Evolutionary conservation across 2,113 vertebrate genomes (phyloP), one percentile per base, ranked within the genome.

Genomic region (Ceyx margarethae): DNA sequence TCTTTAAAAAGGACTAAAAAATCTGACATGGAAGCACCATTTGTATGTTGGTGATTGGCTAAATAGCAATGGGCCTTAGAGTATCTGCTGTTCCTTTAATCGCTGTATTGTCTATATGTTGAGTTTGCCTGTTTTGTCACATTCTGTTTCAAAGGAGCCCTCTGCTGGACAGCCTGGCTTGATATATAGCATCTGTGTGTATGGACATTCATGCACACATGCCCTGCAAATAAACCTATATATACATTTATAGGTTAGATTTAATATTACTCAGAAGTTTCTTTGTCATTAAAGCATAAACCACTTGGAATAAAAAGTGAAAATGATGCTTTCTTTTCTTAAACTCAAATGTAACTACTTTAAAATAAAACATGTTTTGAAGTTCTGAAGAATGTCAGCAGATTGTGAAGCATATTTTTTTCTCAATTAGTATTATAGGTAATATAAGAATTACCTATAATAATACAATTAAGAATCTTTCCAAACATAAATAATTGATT

Each of bases 71-170:
- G 77, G 79, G 15, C 65, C 56, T 91, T 74, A 72, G 22, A 46
- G 18, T 84, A 64, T 16, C 40, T 68, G 46, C 26, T 66, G 51
- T 54, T 95, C 91, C 85, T 90, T 45, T 94, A 87, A 95, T 92
- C 74, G 81, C 86, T 0, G 40, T 90, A 72, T 97, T 96, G 94
- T 81, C 96, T 97, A 91, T 89, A 79, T 57, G 40, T 95, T 94
- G 93, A 43, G 25, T 80, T 79, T 83, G n/a, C 76, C 31, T 95
- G 82, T 61, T 93, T 96, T 95, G 96, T 93, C 91, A 84, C 78
- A 91, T 96, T 95, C 96, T 97, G 96, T 97, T 98, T 98, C 98
- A 97, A 96, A 98, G 97, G 98, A 97, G 98, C 98, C 98, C 97
- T 98, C 98, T 98, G 97, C 97, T 98, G 98, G 98, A 96, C 96